Percentiles rank a stretch among this genome's conserved stretches.
These are phyloP conservation scores for Dysidea cf. avara DNA, from an alignment of 37 sponge, comb jelly and placozoan species.

Conservation along the genomic window DNA sequence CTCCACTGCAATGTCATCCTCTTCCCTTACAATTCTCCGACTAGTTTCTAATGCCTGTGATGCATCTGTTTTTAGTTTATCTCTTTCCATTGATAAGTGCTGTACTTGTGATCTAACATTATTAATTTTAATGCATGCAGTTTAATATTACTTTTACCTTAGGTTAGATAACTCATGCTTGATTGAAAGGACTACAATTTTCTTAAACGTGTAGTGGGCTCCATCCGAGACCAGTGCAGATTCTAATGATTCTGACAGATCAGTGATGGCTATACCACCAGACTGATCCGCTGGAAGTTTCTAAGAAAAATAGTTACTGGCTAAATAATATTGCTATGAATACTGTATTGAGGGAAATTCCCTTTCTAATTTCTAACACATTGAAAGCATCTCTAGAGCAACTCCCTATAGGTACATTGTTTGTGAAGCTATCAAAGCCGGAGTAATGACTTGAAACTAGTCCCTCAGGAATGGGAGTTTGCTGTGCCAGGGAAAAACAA, in stretches of 20 bases:
- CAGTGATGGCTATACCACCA: slow-evolving; percentile 24
- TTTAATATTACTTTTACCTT: slow-evolving; percentile 5
- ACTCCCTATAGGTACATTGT: too few species aligned
- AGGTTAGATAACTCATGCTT: not conserved
- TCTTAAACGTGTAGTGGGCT: not conserved
- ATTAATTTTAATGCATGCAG: slow-evolving; percentile 10
- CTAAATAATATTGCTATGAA: not conserved
- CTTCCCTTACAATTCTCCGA: too few species aligned
- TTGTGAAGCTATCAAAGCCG: too few species aligned
- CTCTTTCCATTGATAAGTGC: slow-evolving; percentile 36
- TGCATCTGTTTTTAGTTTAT: slow-evolving; percentile 20
- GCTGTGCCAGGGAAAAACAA: too few species aligned
- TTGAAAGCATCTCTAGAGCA: too few species aligned
- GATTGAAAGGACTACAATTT: not conserved
- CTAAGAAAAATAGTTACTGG: slow-evolving; percentile 4
- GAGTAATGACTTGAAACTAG: too few species aligned
- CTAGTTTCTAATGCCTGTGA: slow-evolving; percentile 6
- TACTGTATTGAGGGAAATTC: too few species aligned
- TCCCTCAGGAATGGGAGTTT: too few species aligned
- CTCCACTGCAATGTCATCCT: too few species aligned
- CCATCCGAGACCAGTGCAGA: slow-evolving; percentile 27
- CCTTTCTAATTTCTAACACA: too few species aligned
- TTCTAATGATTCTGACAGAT: slow-evolving; percentile 32
- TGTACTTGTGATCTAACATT: too few species aligned
- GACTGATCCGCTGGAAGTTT: slow-evolving; percentile 26